phyloP scores from a whole-genome alignment of 2,797 vertebrate species.

The Pangasius macronema region DNA sequence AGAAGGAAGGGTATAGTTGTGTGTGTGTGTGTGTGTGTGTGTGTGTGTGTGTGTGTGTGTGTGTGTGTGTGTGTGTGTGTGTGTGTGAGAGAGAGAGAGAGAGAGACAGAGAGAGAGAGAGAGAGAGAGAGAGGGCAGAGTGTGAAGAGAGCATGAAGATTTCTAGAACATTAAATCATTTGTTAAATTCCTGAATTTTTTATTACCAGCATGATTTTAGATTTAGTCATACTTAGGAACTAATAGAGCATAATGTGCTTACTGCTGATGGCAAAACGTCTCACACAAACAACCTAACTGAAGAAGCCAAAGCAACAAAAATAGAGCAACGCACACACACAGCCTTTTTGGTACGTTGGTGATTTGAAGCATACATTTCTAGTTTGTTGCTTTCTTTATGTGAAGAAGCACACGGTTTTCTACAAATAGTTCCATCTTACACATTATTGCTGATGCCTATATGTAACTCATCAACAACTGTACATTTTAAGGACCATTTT shows the following conservation, averaged over 20 bases:
- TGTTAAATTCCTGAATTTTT: background rate
- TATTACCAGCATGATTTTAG: background rate
- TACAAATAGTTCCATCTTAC: background rate
- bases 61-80: background rate
- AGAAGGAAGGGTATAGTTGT: conserved; percentile 24
- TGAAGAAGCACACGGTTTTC: conserved; percentile 6
- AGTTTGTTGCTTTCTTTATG: background rate
- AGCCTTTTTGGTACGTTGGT: background rate
- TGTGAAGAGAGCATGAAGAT: background rate
- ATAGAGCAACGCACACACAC: conserved; percentile 3
- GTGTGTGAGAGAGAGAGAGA: no score
- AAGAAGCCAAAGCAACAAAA: conserved; percentile 23
- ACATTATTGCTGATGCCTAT: background rate
- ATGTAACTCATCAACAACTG: background rate
- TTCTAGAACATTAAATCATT: conserved; percentile 3
- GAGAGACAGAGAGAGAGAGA: background rate
- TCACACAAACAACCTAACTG: conserved; percentile 1
- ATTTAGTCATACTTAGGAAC: background rate
- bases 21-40: background rate
- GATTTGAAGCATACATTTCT: conserved; percentile 7
- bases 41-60: background rate
- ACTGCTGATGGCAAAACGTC: conserved; percentile 12
- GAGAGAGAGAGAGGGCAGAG: conserved; percentile 14
- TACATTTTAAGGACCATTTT: background rate
- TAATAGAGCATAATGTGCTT: background rate